phyloP scores from a whole-genome alignment of 2,888 invertebrate genomes.

The Nomada ruficornis region DNA sequence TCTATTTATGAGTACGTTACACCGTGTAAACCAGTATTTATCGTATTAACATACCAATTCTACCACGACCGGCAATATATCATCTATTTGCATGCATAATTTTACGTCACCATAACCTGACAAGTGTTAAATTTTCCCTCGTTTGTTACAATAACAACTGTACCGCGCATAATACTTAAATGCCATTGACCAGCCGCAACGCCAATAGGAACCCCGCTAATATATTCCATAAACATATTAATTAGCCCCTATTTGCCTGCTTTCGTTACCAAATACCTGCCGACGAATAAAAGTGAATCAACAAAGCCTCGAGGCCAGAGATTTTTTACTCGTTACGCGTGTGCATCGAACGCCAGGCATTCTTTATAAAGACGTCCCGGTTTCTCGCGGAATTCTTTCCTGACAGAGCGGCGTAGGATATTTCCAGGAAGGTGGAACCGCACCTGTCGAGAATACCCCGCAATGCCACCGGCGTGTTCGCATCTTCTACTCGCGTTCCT shows the following conservation, averaged over 20 bases:
- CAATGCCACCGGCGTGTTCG: slow-evolving; percentile 39
- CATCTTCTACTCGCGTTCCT: slow-evolving; percentile 47
- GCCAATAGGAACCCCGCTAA: too few relatives aligned
- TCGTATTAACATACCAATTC: neutral
- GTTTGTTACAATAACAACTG: too few relatives aligned
- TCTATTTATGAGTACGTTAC: too few relatives aligned
- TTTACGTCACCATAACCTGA: too few relatives aligned
- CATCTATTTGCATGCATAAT: neutral
- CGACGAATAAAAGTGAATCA: slow-evolving; percentile 25
- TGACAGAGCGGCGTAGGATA: slow-evolving; percentile 62
- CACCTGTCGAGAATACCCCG: slow-evolving; percentile 57
- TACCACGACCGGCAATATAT: neutral
- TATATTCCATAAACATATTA: too few relatives aligned
- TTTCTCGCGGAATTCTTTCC: slow-evolving; percentile 62
- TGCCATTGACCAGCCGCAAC: too few relatives aligned
- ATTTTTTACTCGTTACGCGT: slow-evolving; percentile 38
- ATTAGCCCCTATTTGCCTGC: too few relatives aligned
- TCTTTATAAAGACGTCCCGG: slow-evolving; percentile 55
- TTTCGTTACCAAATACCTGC: neutral
- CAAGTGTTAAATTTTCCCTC: too few relatives aligned
- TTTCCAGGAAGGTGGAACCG: slow-evolving; percentile 74
- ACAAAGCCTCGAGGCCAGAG: neutral
- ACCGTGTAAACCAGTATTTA: too few relatives aligned
- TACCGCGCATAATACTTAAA: too few relatives aligned
- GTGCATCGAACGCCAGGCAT: slow-evolving; percentile 39